phyloP scores from a whole-genome alignment of 2,888 invertebrate genomes.

The Ennomos quercinarius region DNA sequence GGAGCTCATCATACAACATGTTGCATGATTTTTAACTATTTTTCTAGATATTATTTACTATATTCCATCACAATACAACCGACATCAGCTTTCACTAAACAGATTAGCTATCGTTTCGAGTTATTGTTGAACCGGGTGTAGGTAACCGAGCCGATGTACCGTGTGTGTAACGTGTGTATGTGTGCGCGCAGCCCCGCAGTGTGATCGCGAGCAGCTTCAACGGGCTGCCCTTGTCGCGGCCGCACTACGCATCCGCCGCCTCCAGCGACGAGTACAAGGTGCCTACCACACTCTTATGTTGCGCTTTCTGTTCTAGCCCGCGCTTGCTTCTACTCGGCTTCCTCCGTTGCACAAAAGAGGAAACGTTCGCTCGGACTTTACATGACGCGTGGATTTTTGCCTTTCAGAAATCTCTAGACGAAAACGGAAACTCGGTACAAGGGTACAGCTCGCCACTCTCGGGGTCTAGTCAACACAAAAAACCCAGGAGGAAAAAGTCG shows the following conservation, averaged over 20 bases:
- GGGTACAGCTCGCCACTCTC: constrained; percentile 78
- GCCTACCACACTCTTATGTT: constrained; percentile 12
- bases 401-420: constrained; percentile 89
- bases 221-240: constrained; percentile 71
- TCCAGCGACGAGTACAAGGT: constrained; percentile 75
- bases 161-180: constrained; percentile 24
- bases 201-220: constrained; percentile 69
- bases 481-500: constrained; percentile 86
- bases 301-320: too few species aligned
- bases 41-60: too few species aligned
- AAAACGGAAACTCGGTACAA: constrained; percentile 92
- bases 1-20: too few species aligned
- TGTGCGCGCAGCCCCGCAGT: constrained; percentile 66
- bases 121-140: too few species aligned
- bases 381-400: constrained; percentile 44
- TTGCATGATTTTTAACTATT: too few species aligned
- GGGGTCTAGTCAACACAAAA: constrained; percentile 82
- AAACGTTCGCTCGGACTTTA: too few species aligned
- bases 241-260: constrained; percentile 60
- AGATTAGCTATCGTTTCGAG: too few species aligned
- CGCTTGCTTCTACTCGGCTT: too few species aligned
- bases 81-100: too few species aligned
- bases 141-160: too few species aligned
- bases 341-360: too few species aligned
- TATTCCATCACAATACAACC: too few species aligned